Conservation (phyloP, 1,140 invertebrate species). For the Apis mellifera region Amel_HAv3.1 CM009932.2:2908501-2909000, state of each 20-base stretch:
- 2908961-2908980: background rate
- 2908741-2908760: background rate
- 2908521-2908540: background rate
- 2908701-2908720: background rate
- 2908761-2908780: slow-evolving; percentile 21
- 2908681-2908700: no score
- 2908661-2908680: no score
- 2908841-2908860: slow-evolving; percentile 26
- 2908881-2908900: slow-evolving; percentile 48
- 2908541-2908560: background rate
- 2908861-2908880: slow-evolving; percentile 21
- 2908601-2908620: background rate
- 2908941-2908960: background rate
- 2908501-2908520: background rate
- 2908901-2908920: background rate
- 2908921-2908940: background rate
- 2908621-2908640: background rate
- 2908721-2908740: no score
- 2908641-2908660: background rate
- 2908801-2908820: slow-evolving; percentile 55
- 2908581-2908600: background rate
- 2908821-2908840: slow-evolving; percentile 44
- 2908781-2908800: slow-evolving; percentile 8
- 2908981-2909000: background rate
- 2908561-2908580: background rate